Evolutionary conservation across 1,140 invertebrate species (phyloP).

Genomic region (Neomicropteryx cornuta): DNA sequence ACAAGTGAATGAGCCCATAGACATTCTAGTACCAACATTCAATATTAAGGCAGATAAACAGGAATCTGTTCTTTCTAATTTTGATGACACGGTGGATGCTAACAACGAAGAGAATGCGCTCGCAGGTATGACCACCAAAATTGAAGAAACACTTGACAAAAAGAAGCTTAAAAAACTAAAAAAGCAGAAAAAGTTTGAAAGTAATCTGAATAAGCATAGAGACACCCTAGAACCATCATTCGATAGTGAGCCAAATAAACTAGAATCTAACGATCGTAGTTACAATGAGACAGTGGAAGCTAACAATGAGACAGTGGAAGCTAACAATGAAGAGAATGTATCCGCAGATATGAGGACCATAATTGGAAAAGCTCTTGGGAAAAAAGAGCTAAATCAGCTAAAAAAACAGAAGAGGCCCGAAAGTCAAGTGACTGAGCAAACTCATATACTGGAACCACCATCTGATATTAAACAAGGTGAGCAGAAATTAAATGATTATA

Average conservation of each 20-base stretch:
- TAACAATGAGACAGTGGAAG: not conserved
- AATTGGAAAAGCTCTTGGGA: too few species aligned
- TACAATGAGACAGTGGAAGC: not conserved
- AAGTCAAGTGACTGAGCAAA: too few species aligned
- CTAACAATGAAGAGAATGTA: slow-evolving; percentile 6
- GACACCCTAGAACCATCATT: slow-evolving; percentile 2
- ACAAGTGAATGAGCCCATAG: slow-evolving; percentile 26
- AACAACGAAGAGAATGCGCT: slow-evolving; percentile 11
- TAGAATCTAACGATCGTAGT: not conserved
- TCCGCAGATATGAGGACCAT: slow-evolving; percentile 8
- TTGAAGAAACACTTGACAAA: slow-evolving; percentile 16
- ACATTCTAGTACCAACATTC: too few species aligned
- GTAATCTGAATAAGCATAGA: slow-evolving; percentile 17
- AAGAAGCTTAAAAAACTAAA: slow-evolving; percentile 20
- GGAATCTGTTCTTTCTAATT: too few species aligned
- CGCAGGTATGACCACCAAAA: slow-evolving; percentile 16
- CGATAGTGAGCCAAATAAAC: not conserved
- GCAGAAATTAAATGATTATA: too few species aligned
- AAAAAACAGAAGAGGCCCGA: too few species aligned
- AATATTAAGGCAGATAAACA: too few species aligned
- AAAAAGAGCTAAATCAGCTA: too few species aligned
- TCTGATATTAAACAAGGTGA: too few species aligned
- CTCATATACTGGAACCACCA: too few species aligned
- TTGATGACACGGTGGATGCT: slow-evolving; percentile 1
- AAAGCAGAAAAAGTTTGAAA: slow-evolving; percentile 32